Percentiles rank a stretch among this genome's conserved stretches.
Evolutionary conservation across 2,888 invertebrate species (phyloP).

Genomic region (Myopa testacea): DNA sequence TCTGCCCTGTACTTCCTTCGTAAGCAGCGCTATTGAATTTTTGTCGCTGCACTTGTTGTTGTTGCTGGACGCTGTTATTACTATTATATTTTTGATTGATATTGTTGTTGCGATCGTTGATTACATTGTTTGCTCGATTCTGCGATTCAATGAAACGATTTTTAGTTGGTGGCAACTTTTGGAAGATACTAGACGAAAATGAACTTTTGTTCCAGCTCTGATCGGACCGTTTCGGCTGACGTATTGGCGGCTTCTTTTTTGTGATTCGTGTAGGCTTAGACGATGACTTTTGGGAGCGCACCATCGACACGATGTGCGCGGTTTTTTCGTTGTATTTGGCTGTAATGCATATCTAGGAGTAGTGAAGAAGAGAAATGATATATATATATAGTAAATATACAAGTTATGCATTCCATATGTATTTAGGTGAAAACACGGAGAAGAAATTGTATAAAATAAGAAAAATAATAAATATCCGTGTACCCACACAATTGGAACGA

Average conservation of each 20-base stretch:
- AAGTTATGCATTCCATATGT: background rate
- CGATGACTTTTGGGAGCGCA: constrained; percentile 55
- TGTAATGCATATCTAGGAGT: constrained; percentile 54
- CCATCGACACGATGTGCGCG: constrained; percentile 63
- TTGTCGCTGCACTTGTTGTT: constrained; percentile 45
- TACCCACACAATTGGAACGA: no score
- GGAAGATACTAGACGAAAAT: constrained; percentile 52
- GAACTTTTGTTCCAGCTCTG: constrained; percentile 56
- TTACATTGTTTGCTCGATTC: constrained; percentile 42
- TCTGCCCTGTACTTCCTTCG: constrained; percentile 22
- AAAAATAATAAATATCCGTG: no score
- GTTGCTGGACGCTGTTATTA: constrained; percentile 43
- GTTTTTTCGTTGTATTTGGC: constrained; percentile 59
- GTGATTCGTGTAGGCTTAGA: constrained; percentile 48
- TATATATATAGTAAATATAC: background rate
- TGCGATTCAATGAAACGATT: constrained; percentile 45
- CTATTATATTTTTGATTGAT: constrained; percentile 43
- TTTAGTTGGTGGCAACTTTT: constrained; percentile 45
- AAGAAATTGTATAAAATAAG: background rate
- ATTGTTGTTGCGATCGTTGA: constrained; percentile 49
- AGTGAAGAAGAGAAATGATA: background rate
- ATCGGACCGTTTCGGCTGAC: constrained; percentile 50
- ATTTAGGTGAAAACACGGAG: background rate
- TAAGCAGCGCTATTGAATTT: constrained; percentile 34
- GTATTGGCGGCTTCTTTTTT: constrained; percentile 46